phyloP scores from a whole-genome alignment of 2,888 invertebrate species.

The Parnassius apollo region DNA sequence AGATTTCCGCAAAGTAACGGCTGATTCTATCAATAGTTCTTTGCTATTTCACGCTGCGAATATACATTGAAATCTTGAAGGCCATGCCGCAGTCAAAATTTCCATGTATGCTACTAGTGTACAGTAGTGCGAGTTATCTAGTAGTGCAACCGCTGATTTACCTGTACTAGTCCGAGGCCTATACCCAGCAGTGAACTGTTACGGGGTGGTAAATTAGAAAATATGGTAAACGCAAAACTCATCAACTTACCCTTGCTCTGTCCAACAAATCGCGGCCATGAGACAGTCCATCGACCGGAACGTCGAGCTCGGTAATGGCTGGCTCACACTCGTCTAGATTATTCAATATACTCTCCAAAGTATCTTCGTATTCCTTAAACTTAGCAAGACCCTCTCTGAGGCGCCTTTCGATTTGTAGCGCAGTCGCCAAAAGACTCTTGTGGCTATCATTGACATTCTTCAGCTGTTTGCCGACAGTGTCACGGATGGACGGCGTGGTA shows the following conservation, averaged over 20 bases:
- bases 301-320: constrained; percentile 87
- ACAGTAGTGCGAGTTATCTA: no score
- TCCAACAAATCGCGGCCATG: constrained; percentile 87
- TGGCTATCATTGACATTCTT: constrained; percentile 97
- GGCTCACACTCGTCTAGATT: constrained; percentile 91
- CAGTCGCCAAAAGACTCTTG: constrained; percentile 92
- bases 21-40: no score
- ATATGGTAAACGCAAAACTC: not conserved
- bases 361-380: constrained; percentile 96
- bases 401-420: constrained; percentile 93
- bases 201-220: not conserved
- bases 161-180: no score
- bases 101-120: no score
- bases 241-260: constrained; percentile 84
- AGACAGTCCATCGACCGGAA: constrained; percentile 87
- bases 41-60: no score
- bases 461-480: constrained; percentile 91
- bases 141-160: no score
- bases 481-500: constrained; percentile 86
- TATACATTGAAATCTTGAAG: no score
- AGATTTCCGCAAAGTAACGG: no score
- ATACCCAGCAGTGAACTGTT: no score
- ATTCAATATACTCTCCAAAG: constrained; percentile 90
- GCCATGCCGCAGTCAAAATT: no score
- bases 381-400: constrained; percentile 93